Percentiles rank a stretch among this genome's conserved stretches.
Evolutionary conservation across 2,888 invertebrate species (phyloP).

Genomic region (Mythimna lalbum): DNA sequence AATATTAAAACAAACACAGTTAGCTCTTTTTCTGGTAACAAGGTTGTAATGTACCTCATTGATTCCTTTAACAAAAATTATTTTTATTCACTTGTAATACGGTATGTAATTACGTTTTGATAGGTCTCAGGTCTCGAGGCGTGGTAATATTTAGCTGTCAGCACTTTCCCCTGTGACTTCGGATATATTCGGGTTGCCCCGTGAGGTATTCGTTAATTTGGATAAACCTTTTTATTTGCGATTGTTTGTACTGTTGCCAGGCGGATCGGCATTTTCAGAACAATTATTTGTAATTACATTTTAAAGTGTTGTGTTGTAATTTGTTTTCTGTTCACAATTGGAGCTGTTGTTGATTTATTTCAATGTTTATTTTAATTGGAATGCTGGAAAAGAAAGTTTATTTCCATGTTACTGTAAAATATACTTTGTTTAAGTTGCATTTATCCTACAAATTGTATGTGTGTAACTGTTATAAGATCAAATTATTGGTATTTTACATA

Average conservation of each 20-base stretch:
- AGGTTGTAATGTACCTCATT: constrained; percentile 72
- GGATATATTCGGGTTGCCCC: constrained; percentile 62
- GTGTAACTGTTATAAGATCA: too few relatives aligned
- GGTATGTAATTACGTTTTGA: constrained; percentile 79
- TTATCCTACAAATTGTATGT: neutral
- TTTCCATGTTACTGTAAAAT: neutral
- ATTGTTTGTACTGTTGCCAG: constrained; percentile 64
- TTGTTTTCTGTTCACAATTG: constrained; percentile 58
- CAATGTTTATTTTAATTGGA: constrained; percentile 47
- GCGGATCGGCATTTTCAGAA: constrained; percentile 52
- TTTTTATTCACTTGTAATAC: constrained; percentile 71
- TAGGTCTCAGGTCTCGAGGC: constrained; percentile 73
- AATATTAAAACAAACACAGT: constrained; percentile 73
- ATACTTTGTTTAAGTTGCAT: neutral
- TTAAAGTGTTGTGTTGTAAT: constrained; percentile 56
- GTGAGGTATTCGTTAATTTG: constrained; percentile 68
- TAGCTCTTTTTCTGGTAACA: constrained; percentile 70
- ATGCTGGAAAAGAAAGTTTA: constrained; percentile 26
- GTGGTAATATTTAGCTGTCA: constrained; percentile 79
- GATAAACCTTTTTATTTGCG: constrained; percentile 58
- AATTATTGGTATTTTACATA: neutral
- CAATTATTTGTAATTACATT: constrained; percentile 64
- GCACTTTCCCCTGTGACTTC: constrained; percentile 73
- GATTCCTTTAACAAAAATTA: constrained; percentile 72
- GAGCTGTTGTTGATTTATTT: constrained; percentile 54